Conservation (phyloP, 2,113 vertebrate species). For the Saiga tatarica region DNA sequence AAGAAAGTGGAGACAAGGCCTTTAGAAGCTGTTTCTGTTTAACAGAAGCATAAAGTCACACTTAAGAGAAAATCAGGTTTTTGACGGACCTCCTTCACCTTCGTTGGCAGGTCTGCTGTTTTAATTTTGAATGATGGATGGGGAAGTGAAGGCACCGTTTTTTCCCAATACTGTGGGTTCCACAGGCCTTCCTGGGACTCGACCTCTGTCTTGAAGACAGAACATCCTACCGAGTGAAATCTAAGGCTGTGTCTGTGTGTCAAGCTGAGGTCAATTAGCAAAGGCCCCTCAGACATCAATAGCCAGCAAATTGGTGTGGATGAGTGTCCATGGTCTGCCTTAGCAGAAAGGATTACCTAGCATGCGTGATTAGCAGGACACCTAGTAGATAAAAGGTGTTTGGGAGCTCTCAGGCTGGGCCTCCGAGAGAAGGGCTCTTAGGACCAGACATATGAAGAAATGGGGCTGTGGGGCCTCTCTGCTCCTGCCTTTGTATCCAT, state of each 20-base stretch:
- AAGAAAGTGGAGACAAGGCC: fast-evolving
- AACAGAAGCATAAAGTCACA: background rate
- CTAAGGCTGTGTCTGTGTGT: fast-evolving
- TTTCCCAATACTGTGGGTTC: fast-evolving
- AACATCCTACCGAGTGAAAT: fast-evolving
- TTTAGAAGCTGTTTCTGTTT: background rate
- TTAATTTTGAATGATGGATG: background rate
- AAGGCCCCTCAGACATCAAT: fast-evolving
- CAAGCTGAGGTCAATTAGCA: background rate
- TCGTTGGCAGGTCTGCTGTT: fast-evolving
- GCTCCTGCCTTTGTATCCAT: background rate
- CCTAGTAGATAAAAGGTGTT: fast-evolving
- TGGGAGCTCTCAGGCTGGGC: background rate
- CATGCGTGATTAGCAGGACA: background rate
- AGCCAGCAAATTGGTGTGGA: background rate
- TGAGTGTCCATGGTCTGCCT: fast-evolving
- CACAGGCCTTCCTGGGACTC: fast-evolving
- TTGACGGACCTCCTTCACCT: background rate
- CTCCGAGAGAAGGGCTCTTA: background rate
- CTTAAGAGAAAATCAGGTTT: background rate
- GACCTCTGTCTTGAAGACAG: background rate
- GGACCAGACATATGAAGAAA: too few relatives aligned
- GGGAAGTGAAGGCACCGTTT: fast-evolving
- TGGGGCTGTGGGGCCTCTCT: fast-evolving
- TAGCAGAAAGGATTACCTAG: fast-evolving